Base-by-base conservation (phyloP, 2,888 invertebrate genomes). In the Mycalesis mineus region DNA sequence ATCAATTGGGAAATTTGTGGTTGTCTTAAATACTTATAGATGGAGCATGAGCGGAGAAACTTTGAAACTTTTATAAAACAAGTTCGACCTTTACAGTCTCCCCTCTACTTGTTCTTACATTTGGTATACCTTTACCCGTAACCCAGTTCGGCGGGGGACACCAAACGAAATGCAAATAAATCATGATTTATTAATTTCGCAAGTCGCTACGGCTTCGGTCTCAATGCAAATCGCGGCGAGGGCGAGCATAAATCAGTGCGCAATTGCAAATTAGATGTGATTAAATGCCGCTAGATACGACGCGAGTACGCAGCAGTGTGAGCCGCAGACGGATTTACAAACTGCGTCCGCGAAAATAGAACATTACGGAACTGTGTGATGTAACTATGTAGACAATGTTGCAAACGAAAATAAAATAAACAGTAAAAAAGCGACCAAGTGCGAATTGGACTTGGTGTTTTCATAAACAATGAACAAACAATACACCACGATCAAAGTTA, bases 171-270 rank as follows among this genome's bases (percentile, higher is more conserved):
- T 54, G 56, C 39, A 54, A 57, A 62, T 60, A 62, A 60, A 57
- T 60, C 51, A 60, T 50, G 54, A 51, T 59, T 59, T 60, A 60
- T 59, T 45, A 41, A 58, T 61, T 45, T 61, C 49, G 45, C 14
- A 54, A 50, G 53, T 54, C 53, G 42, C 49, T 47, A 41, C 53
- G 45, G 37, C 49, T 50, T 7, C 49, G 45, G 31, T 54, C 37
- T 39, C 17, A 45, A 52, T 41, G 57, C 57, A 63, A 60, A 57
- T 58, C 56, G 59, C 33, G 47, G 47, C 49, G 52, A 60, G 56
- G 56, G 60, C 49, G 50, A 40, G 57, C 60, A 63, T 60, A 63
- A 63, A 63, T 65, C 57, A 62, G 40, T 50, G 44, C 22, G 47
- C 55, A 60, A 65, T 62, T 62, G 62, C 48, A 44, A 55, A 50